These are phyloP conservation scores for Aethes cnicana DNA, from an alignment of 2,888 invertebrate genomes.

Conservation along the genomic window DNA sequence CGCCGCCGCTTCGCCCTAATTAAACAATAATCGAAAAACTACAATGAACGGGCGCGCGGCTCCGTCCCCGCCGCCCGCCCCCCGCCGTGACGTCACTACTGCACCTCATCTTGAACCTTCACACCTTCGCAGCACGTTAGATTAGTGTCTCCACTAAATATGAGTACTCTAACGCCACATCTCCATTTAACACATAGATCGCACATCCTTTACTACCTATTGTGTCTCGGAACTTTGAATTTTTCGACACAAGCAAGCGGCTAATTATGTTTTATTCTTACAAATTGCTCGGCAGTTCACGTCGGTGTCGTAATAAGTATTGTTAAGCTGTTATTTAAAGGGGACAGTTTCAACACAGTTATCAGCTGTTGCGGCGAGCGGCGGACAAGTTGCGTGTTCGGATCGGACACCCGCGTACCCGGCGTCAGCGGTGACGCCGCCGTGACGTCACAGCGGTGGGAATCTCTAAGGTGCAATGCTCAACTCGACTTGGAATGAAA, in stretches of 20 bases:
- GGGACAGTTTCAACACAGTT: slow-evolving; percentile 21
- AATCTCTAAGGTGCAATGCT: too few species aligned
- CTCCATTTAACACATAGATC: background rate
- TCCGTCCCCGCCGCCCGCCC: slow-evolving; percentile 40
- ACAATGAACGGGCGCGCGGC: slow-evolving; percentile 81
- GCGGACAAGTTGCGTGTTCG: slow-evolving; percentile 23
- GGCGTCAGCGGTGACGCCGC: slow-evolving; percentile 28
- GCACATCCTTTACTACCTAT: background rate
- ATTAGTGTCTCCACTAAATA: too few species aligned
- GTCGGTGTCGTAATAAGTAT: slow-evolving; percentile 11
- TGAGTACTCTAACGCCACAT: too few species aligned
- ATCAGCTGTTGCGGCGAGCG: slow-evolving; percentile 22
- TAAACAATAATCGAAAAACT: slow-evolving; percentile 83
- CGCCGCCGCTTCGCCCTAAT: slow-evolving; percentile 83
- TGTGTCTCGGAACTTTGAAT: slow-evolving; percentile 2
- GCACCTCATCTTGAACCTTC: slow-evolving; percentile 80
- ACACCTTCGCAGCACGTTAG: slow-evolving; percentile 69
- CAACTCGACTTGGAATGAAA: too few species aligned
- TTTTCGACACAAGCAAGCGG: background rate
- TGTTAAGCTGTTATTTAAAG: slow-evolving; percentile 14
- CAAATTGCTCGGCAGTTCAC: background rate
- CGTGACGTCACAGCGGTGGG: slow-evolving; percentile 14
- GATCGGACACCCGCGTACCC: slow-evolving; percentile 19
- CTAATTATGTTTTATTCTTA: slow-evolving; percentile 18
- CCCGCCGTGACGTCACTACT: slow-evolving; percentile 67